phyloP scores from a whole-genome alignment of 2,888 invertebrate species.

The Fragum whitleyi region DNA sequence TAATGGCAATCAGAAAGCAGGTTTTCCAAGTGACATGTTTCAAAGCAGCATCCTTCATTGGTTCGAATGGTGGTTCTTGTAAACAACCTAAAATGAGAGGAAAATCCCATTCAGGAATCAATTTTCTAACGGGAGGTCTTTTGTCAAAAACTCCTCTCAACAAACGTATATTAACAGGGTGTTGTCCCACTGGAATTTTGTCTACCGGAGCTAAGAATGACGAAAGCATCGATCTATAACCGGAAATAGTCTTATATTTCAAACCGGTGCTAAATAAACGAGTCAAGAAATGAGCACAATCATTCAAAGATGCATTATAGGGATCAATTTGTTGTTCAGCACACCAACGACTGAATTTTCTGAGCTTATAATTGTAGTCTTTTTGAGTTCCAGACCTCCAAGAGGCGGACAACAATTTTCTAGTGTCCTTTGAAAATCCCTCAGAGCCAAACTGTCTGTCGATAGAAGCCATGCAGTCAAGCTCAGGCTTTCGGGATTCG shows the following conservation, averaged over 20 bases:
- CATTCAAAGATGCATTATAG: slow-evolving; percentile 41
- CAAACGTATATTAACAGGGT: slow-evolving; percentile 28
- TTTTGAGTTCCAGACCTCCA: slow-evolving; percentile 55
- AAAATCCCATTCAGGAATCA: slow-evolving; percentile 41
- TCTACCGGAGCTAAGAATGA: slow-evolving; percentile 21
- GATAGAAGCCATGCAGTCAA: slow-evolving; percentile 62
- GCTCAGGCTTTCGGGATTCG: slow-evolving; percentile 40
- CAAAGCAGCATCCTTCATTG: slow-evolving; percentile 23
- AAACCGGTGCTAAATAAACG: slow-evolving; percentile 23
- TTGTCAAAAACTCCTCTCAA: slow-evolving; percentile 36
- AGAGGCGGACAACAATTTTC: slow-evolving; percentile 49
- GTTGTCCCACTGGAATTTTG: slow-evolving; percentile 19
- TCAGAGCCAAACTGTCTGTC: slow-evolving; percentile 40
- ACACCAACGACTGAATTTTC: slow-evolving; percentile 60
- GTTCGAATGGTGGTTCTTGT: slow-evolving; percentile 23
- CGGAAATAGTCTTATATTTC: slow-evolving; percentile 28
- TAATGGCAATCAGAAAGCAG: slow-evolving; percentile 23
- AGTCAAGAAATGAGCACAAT: slow-evolving; percentile 45
- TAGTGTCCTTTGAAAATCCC: slow-evolving; percentile 52
- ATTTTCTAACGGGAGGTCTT: slow-evolving; percentile 28
- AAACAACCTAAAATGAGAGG: slow-evolving; percentile 22
- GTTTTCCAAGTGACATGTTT: slow-evolving; percentile 29
- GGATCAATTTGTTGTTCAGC: slow-evolving; percentile 51
- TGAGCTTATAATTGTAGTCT: slow-evolving; percentile 50
- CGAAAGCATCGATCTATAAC: slow-evolving; percentile 41